Evolutionary conservation across 1,140 invertebrate genomes (phyloP).

Genomic region (Pygmarrhopalites habei): DNA sequence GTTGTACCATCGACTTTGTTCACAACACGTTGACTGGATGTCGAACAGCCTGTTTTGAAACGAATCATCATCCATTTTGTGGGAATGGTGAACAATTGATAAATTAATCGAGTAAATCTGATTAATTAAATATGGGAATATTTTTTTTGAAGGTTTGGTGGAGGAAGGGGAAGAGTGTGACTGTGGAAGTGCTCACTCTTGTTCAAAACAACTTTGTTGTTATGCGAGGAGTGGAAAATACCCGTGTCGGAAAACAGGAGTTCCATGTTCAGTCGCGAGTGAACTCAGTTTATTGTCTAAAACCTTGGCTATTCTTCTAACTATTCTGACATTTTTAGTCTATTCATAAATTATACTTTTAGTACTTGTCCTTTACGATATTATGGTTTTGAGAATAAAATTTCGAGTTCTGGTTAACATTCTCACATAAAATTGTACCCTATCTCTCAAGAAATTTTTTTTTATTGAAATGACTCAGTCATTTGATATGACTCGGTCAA

Average conservation of each 20-base stretch:
- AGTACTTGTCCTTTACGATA: too few relatives aligned
- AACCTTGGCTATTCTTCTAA: too few relatives aligned
- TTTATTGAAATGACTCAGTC: too few relatives aligned
- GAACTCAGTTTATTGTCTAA: neutral
- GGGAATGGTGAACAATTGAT: slow-evolving; percentile 29
- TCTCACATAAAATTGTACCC: too few relatives aligned
- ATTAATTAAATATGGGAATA: neutral
- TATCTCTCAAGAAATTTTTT: too few relatives aligned
- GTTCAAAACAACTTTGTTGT: slow-evolving; percentile 30
- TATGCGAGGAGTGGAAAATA: slow-evolving; percentile 15
- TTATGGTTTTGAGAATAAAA: too few relatives aligned
- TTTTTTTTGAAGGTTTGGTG: slow-evolving; percentile 22
- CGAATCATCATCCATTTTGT: slow-evolving; percentile 31
- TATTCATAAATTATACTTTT: too few relatives aligned
- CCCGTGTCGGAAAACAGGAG: slow-evolving; percentile 35
- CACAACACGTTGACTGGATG: slow-evolving; percentile 18
- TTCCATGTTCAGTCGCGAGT: slow-evolving; percentile 3
- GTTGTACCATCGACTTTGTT: slow-evolving; percentile 23
- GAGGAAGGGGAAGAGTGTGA: slow-evolving; percentile 39
- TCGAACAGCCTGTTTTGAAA: slow-evolving; percentile 32
- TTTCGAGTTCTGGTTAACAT: too few relatives aligned
- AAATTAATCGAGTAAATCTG: neutral
- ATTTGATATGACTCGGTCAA: too few relatives aligned
- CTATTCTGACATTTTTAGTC: too few relatives aligned
- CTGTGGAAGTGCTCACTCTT: slow-evolving; percentile 31